Evolutionary conservation across 2,113 vertebrate species (phyloP), one percentile per base, ranked within the genome.

Genomic region (Anoura caudifer): DNA sequence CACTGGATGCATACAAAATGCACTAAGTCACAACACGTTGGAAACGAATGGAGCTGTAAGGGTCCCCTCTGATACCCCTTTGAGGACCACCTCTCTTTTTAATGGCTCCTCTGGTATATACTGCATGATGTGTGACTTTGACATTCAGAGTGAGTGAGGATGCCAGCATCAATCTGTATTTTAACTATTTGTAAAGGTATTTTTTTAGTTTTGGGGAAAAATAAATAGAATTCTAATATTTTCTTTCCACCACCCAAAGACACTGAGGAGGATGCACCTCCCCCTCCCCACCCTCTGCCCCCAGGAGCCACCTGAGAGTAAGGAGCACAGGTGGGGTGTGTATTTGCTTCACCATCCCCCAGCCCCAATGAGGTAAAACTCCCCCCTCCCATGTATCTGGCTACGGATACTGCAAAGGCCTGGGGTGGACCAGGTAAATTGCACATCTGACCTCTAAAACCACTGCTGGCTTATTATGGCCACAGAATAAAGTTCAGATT

Each of bases 251-350:
- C 31, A 45, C 43, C 17, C 28, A 61, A 50, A 63, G 61, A 43
- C n/a, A 67, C 47, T 19, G 11, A 31, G 2, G 2, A 67, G 24
- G 20, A 73, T 36, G 28, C 2, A 5, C 54, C 54, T 56, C 54
- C 20, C 20, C n/a, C 56, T 26, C 10, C 5, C 4, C 36, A 19
- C 20, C 70, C 38, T 56, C 54, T 56, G 54, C 70, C 6, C 22
- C 20, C 22, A 2, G 52, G 17, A 16, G 2, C 19, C 1, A 1
- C 6, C 2, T 9, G 54, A 26, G 4, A 59, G 13, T 8, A 26
- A 59, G 75, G 19, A 10, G 26, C 31, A 24, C 7, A 8, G 13
- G 1, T 38, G 56, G 59, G 33, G 4, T 20, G 7, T 15, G n/a
- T 2, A 26, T n/a, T 20, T 70, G 50, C 50, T n/a, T 81, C 52